Base-by-base conservation (phyloP, 2,797 vertebrate genomes). In the Paratrypauchen microcephalus region DNA sequence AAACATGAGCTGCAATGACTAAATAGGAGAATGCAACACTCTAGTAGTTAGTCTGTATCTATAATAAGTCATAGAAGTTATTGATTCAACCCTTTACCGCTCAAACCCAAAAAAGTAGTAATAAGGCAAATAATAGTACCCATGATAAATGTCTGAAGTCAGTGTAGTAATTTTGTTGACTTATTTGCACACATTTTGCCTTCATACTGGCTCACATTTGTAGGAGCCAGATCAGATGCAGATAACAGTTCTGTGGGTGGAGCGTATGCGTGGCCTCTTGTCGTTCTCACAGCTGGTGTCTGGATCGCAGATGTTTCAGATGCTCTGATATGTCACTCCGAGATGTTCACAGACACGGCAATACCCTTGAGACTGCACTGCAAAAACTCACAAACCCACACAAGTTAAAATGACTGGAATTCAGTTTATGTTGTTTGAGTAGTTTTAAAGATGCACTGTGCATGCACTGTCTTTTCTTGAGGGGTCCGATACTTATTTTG, bases 271-370 rank as follows among this genome's bases (percentile, higher is more conserved):
- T 70, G 23, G 16, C 67, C 65, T 73, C 68, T 81, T 76, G 86
- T 83, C 81, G 80, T 76, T 76, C 71, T 74, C 79, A n/a, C 82
- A 79, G 81, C 75, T 74, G 78, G 74, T 50, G 72, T 73, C 83
- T 78, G 76, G 74, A 69, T 76, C 24, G 16, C 80, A 86, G 81
- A 86, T 76, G 66, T 78, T 69, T 70, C 55, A 68, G 65, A 76
- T 70, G 70, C 73, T 69, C 30, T 75, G 65, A 68, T 79, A 61
- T 79, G 76, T 87, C 67, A 69, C 78, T 71, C 74, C 73, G 75
- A 75, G 32, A 0, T 30, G 36, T 63, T 5, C 18, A 57, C 30
- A 36, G 56, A 58, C 26, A 28, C 15, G 19, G 61, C 18, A 52
- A n/a, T 65, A 47, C 8, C 18, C 63, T 50, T 65, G 45, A 65